These are phyloP conservation scores for Volucella bombylans DNA, from an alignment of 2,888 invertebrate genomes.

Conservation along the genomic window DNA sequence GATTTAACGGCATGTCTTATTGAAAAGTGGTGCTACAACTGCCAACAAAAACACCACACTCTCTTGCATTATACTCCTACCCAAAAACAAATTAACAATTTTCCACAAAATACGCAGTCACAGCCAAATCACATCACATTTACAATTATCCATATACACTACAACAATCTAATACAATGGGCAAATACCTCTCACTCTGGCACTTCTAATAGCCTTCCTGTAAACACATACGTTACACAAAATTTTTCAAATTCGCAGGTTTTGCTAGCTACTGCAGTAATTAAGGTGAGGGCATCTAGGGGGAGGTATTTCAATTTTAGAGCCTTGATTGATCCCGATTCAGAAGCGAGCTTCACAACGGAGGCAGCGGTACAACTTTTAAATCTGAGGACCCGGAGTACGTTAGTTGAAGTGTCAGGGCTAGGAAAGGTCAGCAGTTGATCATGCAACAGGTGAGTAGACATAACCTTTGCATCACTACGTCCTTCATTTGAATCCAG, in stretches of 20 bases:
- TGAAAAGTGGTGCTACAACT: no score
- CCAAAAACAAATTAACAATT: neutral
- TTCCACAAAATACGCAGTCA: neutral
- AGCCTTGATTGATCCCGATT: constrained; percentile 9
- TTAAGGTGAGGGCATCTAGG: neutral
- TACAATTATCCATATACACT: neutral
- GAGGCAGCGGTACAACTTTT: constrained; percentile 1
- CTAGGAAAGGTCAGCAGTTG: constrained; percentile 19
- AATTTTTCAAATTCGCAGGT: neutral
- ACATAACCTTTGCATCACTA: constrained; percentile 8
- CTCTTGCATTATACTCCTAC: no score
- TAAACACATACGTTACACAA: neutral
- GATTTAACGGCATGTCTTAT: no score
- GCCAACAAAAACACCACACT: no score
- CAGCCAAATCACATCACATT: constrained; percentile 1
- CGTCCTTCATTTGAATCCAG: neutral
- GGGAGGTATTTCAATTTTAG: constrained; percentile 2
- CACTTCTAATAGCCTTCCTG: neutral
- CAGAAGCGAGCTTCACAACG: neutral
- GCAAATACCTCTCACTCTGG: neutral
- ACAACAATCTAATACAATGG: neutral
- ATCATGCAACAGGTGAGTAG: constrained; percentile 2
- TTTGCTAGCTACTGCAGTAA: constrained; percentile 19
- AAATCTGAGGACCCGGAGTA: neutral
- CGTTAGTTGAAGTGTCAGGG: constrained; percentile 14